phyloP scores from a whole-genome alignment of 2,113 vertebrate species.

The Budorcas taxicolor region DNA sequence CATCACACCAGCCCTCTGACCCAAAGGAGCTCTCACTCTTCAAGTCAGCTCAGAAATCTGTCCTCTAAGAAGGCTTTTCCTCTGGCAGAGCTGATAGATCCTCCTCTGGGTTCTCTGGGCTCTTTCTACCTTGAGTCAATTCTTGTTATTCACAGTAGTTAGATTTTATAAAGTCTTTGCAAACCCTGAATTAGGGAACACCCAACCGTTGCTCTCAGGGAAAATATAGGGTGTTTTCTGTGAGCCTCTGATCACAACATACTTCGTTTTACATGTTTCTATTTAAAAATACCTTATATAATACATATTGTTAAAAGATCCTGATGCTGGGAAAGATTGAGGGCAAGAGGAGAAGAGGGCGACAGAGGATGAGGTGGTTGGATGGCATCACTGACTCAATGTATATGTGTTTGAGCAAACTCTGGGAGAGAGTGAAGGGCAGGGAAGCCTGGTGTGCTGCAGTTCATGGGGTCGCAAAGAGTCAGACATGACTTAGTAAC shows the following conservation, averaged over 20 bases:
- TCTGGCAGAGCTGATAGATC: background rate
- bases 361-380: background rate
- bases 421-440: background rate
- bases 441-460: background rate
- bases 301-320: background rate
- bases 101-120: background rate
- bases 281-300: background rate
- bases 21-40: background rate
- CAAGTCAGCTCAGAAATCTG: background rate
- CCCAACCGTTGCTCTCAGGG: background rate
- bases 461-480: background rate
- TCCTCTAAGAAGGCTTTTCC: background rate
- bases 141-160: background rate
- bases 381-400: background rate
- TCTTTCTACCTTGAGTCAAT: background rate
- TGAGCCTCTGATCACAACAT: background rate
- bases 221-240: background rate
- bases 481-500: background rate
- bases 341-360: background rate
- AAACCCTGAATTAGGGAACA: background rate
- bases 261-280: background rate
- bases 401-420: background rate
- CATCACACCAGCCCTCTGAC: background rate
- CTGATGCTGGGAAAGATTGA: background rate
- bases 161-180: background rate